Conservation (phyloP, 2,113 vertebrate genomes). For the Podarcis muralis region DNA sequence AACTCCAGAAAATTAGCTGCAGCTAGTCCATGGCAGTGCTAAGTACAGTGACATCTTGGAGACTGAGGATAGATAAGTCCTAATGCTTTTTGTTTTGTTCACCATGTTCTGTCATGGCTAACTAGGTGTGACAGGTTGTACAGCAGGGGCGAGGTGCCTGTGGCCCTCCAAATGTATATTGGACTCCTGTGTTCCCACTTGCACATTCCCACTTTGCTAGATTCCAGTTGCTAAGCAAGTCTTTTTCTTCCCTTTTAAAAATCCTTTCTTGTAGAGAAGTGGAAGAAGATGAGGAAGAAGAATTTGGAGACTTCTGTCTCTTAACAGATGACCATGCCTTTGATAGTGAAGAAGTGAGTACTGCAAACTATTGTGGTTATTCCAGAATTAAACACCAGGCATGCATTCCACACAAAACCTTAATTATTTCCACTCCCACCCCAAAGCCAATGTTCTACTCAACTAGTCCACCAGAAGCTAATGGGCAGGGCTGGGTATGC, state of each 20-base stretch:
- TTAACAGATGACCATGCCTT: constrained; percentile 84
- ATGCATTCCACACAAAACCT: neutral
- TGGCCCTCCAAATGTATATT: neutral
- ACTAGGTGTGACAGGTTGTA: neutral
- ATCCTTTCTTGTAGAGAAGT: constrained; percentile 68
- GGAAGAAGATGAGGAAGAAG: constrained; percentile 82
- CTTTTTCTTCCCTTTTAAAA: neutral
- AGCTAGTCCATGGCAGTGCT: neutral
- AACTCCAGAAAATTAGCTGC: neutral
- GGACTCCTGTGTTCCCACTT: neutral
- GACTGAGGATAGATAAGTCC: neutral
- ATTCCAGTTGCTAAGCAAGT: neutral
- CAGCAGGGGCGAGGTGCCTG: too few relatives aligned
- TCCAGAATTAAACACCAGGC: neutral
- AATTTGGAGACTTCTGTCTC: constrained; percentile 87
- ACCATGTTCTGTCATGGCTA: neutral
- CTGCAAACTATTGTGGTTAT: neutral
- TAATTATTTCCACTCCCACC: neutral
- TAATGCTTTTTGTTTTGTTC: neutral
- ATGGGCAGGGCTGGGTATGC: neutral
- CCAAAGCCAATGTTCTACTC: neutral
- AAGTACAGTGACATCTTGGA: neutral
- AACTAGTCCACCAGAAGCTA: neutral
- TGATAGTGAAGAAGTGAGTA: constrained; percentile 82
- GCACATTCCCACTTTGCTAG: neutral